Percentiles rank a stretch among this genome's conserved stretches.
phyloP scores from a whole-genome alignment of 2,888 invertebrate genomes.

The Azorinus chamasolen region DNA sequence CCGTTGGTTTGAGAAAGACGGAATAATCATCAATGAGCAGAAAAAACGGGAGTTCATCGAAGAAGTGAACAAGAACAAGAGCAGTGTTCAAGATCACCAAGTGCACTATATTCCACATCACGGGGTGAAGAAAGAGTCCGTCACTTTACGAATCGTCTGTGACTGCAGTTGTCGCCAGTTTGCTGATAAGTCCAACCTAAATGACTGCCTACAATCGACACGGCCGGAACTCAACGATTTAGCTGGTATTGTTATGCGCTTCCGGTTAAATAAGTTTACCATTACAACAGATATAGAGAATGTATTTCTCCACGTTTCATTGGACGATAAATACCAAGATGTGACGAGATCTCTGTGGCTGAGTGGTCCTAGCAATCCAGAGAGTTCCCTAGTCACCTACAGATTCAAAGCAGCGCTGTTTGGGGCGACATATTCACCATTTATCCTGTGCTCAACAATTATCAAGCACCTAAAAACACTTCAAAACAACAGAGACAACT shows the following conservation, averaged over 20 bases:
- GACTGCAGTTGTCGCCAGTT: slow-evolving; percentile 37
- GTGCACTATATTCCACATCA: slow-evolving; percentile 47
- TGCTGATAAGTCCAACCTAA: slow-evolving; percentile 22
- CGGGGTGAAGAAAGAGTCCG: slow-evolving; percentile 37
- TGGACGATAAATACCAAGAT: no score
- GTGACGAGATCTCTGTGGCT: no score
- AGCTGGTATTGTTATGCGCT: slow-evolving; percentile 34
- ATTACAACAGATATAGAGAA: slow-evolving; percentile 46
- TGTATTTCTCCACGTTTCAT: slow-evolving; percentile 46
- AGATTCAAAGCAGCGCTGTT: slow-evolving; percentile 37
- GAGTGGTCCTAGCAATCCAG: no score
- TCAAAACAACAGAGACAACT: no score
- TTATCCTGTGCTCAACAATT: slow-evolving; percentile 43
- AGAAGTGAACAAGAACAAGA: neutral
- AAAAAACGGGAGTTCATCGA: slow-evolving; percentile 26
- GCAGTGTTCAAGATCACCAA: no score
- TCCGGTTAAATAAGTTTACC: slow-evolving; percentile 30
- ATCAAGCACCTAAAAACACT: slow-evolving; percentile 41
- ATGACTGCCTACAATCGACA: slow-evolving; percentile 39
- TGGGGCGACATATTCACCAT: slow-evolving; percentile 41
- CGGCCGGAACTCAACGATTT: no score
- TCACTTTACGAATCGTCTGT: slow-evolving; percentile 56
- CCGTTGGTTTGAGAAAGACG: slow-evolving; percentile 20
- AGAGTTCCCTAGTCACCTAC: no score
- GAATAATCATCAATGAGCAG: slow-evolving; percentile 32